Percentiles rank a stretch among this genome's conserved stretches.
These are phyloP conservation scores for Romanogobio albipinnatus DNA, from an alignment of 2,113 vertebrate genomes.

Conservation along the genomic window DNA sequence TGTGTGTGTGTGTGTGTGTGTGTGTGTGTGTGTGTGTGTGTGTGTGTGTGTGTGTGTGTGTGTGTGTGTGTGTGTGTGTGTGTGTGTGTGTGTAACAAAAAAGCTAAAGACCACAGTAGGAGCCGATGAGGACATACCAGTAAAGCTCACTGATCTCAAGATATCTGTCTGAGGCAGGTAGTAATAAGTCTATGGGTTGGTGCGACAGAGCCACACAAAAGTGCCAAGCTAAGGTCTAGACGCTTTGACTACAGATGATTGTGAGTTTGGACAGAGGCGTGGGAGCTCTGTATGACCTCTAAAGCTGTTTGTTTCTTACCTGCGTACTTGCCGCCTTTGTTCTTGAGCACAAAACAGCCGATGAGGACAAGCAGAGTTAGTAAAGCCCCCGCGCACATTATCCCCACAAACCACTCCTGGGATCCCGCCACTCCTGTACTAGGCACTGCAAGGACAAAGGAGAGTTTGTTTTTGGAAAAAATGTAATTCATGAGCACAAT, in stretches of 20 bases:
- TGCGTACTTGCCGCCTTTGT: slow-evolving; percentile 94
- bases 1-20: too few relatives aligned
- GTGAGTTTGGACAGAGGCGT: neutral
- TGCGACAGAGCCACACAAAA: slow-evolving; percentile 13
- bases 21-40: too few relatives aligned
- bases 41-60: too few relatives aligned
- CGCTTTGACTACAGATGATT: neutral
- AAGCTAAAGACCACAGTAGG: slow-evolving; percentile 36
- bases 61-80: too few relatives aligned
- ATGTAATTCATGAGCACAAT: neutral
- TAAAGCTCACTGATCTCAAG: slow-evolving; percentile 59
- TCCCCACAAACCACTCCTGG: slow-evolving; percentile 89
- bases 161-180: slow-evolving; percentile 51
- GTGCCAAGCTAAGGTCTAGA: neutral
- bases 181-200: slow-evolving; percentile 53
- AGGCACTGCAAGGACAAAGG: slow-evolving; percentile 68
- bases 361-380: slow-evolving; percentile 85
- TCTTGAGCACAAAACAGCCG: slow-evolving; percentile 88
- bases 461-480: neutral
- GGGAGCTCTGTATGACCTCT: slow-evolving; percentile 23
- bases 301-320: slow-evolving; percentile 75
- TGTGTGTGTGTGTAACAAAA: neutral
- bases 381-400: slow-evolving; percentile 88
- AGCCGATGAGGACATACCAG: slow-evolving; percentile 52
- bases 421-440: slow-evolving; percentile 73